Base-by-base conservation (phyloP, 2,888 invertebrate genomes). In the Drosophila borborema region DNA sequence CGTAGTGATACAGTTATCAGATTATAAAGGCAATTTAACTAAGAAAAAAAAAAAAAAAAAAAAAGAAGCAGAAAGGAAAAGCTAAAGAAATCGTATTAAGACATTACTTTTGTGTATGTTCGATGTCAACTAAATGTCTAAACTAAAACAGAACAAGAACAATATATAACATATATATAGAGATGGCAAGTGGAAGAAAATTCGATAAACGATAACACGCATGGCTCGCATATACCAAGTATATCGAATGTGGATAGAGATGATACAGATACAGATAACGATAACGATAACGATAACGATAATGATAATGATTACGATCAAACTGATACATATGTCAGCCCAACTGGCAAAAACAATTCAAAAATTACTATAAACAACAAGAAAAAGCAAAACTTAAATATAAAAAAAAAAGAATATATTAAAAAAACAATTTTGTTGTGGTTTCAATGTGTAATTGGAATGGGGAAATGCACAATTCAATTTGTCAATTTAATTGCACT, bases 51-150 rank as follows among this genome's bases (percentile, higher is more conserved):
- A 18, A 34, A 14, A n/a, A 9, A 43, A 18, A 4, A 2, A 18
- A 16, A 16, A 6, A 16, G 14, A 18, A 16, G 20, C 1, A 16
- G 14, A 23, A 31, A 16, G n/a, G 16, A 40, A 8, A 54, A 23
- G 20, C 23, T 23, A 43, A 68, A 61, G 5, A 23, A 64, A 77
- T 10, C 58, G 59, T 63, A 60, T 68, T 64, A 68, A 43, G 64
- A 56, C 66, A 65, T 73, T 70, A 48, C 61, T 45, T 73, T 41
- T 73, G 72, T 75, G 63, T 62, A 54, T 66, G 62, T 69, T 78
- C 68, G 51, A 82, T 81, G 83, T 84, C 82, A 82, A 72, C 71
- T 81, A 81, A 81, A 86, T 84, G 82, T 86, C 86, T 68, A 68
- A 75, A 82, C 61, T 62, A 54, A 54, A 54, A 60, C 66, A 55